Base-by-base conservation (phyloP, 2,888 invertebrate species). In the Tinea pellionella region DNA sequence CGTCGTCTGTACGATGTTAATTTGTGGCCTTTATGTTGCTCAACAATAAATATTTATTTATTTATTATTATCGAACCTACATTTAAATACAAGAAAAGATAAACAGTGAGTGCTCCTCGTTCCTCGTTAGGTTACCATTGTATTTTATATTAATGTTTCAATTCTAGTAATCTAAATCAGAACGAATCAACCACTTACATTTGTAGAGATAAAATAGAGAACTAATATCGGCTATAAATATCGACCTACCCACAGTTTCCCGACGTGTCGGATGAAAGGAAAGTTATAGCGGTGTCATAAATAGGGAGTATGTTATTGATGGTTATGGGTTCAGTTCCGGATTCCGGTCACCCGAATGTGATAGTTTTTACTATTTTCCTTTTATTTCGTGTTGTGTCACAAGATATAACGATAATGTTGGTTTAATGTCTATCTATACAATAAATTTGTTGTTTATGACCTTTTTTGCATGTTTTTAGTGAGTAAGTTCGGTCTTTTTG, bases 221-320 rank as follows among this genome's bases (percentile, higher is more conserved):
- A 67, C 70, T 73, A 75, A 73, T 74, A 70, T 65, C 63, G 47
- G 65, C 67, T 64, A 71, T 80, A 78, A 78, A 77, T 80, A 24
- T 75, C 74, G 57, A 15, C n/a, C n/a, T 13, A 8, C 32, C 57
- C 30, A 29, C 51, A 30, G 51, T 59, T 53, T 62, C 62, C 63
- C 66, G 65, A 71, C 73, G 75, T 75, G 70, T 70, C 70, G 72
- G 71, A 73, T 72, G 71, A 69, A 67, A 69, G 72, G 70, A 76
- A 77, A 79, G 74, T 79, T 75, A 77, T 75, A 70, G 74, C 68
- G 67, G 64, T 64, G 66, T 65, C 70, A 77, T 82, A 80, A 79
- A 80, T 80, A 71, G 64, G 60, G 63, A 62, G 62, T 63, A 64
- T 15, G 57, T 59, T 69, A 73, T 73, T 68, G 76, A 74, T 72